Conservation (phyloP, 2,888 invertebrate genomes). For the Conchocele bisecta region DNA sequence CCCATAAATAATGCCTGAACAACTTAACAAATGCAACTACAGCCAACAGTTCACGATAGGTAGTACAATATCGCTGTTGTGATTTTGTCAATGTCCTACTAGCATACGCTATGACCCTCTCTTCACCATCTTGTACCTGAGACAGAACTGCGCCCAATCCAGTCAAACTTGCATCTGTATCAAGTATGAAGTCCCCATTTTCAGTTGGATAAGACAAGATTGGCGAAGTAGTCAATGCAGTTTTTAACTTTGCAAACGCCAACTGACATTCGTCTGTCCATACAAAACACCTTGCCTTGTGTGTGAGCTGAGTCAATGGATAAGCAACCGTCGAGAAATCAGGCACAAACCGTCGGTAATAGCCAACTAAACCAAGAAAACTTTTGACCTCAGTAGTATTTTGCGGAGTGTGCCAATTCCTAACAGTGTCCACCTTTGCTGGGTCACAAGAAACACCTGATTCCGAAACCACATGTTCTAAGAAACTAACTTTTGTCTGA, state of each 20-base stretch:
- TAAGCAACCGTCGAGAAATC: neutral
- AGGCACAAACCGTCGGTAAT: neutral
- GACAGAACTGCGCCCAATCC: too few relatives aligned
- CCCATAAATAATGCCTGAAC: slow-evolving; percentile 26
- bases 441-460: slow-evolving; percentile 28
- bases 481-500: neutral
- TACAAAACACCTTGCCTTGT: neutral
- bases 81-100: too few relatives aligned
- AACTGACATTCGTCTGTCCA: neutral
- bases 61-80: slow-evolving; percentile 21
- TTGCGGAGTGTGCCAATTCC: slow-evolving; percentile 23
- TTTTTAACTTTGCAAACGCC: neutral
- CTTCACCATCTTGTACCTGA: slow-evolving; percentile 5
- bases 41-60: slow-evolving; percentile 14
- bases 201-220: too few relatives aligned
- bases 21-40: slow-evolving; percentile 26
- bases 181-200: too few relatives aligned
- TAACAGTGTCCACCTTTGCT: slow-evolving; percentile 18
- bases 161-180: too few relatives aligned
- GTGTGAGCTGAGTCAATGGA: neutral
- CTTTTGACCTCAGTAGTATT: slow-evolving; percentile 33
- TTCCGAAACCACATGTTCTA: slow-evolving; percentile 23
- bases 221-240: neutral
- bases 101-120: too few relatives aligned
- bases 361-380: slow-evolving; percentile 11